Conservation (phyloP, 2,113 vertebrate species). For the Rattus rattus region DNA sequence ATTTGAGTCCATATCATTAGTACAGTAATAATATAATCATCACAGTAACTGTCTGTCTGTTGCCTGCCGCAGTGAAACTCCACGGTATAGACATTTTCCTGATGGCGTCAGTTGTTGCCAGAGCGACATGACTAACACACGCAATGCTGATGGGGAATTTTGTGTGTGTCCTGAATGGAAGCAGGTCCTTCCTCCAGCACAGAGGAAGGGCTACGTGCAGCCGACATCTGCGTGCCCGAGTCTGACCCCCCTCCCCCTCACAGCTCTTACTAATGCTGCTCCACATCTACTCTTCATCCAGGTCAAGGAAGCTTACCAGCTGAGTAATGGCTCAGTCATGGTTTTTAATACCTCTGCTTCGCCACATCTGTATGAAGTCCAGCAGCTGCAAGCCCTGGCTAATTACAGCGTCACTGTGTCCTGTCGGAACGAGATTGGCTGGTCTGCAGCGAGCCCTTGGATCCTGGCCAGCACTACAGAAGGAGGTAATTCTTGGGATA, state of each 20-base stretch:
- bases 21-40: background rate
- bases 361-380: constrained; percentile 88
- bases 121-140: background rate
- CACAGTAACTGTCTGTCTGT: background rate
- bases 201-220: constrained; percentile 33
- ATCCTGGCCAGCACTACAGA: constrained; percentile 92
- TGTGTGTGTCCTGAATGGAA: constrained; percentile 36
- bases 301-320: constrained; percentile 88
- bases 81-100: background rate
- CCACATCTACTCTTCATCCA: constrained; percentile 79
- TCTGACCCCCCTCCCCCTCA: background rate
- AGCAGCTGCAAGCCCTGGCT: constrained; percentile 90
- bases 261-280: background rate
- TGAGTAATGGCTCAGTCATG: constrained; percentile 76
- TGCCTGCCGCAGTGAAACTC: background rate
- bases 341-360: constrained; percentile 86
- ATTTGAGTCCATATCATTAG: background rate
- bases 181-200: background rate
- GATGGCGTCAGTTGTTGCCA: background rate
- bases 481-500: constrained; percentile 89
- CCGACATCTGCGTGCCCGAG: fast-evolving
- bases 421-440: constrained; percentile 94
- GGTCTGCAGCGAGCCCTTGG: constrained; percentile 88
- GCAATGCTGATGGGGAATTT: background rate
- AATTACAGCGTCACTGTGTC: constrained; percentile 92